Conservation (phyloP, 2,888 invertebrate genomes). For the Limenitis camilla region DNA sequence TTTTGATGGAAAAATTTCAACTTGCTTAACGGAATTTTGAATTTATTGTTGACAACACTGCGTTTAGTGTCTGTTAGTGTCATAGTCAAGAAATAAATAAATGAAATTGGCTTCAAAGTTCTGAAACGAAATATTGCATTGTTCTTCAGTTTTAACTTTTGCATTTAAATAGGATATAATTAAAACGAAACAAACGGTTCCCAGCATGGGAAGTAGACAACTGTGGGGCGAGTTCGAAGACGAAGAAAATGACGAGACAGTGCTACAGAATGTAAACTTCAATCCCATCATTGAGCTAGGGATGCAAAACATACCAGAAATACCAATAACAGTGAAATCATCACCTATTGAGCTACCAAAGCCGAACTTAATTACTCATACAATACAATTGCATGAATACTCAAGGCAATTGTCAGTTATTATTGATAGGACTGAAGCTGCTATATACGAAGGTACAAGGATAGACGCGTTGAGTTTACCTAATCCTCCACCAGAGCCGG, state of each 20-base stretch:
- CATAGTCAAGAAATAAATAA: too few relatives aligned
- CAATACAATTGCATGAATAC: constrained; percentile 59
- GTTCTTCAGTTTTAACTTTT: not conserved
- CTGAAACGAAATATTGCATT: too few relatives aligned
- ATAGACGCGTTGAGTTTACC: constrained; percentile 53
- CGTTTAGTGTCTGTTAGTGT: too few relatives aligned
- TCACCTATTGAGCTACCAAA: constrained; percentile 62
- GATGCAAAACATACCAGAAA: constrained; percentile 69
- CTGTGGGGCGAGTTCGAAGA: constrained; percentile 65
- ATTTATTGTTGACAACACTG: too few relatives aligned
- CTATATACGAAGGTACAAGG: constrained; percentile 48
- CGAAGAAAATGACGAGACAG: constrained; percentile 46
- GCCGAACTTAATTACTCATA: constrained; percentile 63
- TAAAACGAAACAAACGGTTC: not conserved
- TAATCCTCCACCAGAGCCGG: constrained; percentile 48
- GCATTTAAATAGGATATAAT: not conserved
- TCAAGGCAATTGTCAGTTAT: constrained; percentile 50
- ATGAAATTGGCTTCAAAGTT: too few relatives aligned
- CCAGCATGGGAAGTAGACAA: constrained; percentile 41
- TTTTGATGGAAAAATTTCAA: too few relatives aligned
- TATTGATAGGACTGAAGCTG: constrained; percentile 52
- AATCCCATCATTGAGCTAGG: constrained; percentile 69
- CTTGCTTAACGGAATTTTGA: too few relatives aligned
- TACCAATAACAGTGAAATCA: constrained; percentile 62
- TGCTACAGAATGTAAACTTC: constrained; percentile 63